Percentiles rank a stretch among this genome's conserved stretches.
Conservation (phyloP, 1,140 invertebrate species). For the Dreissena rostriformis region DNA sequence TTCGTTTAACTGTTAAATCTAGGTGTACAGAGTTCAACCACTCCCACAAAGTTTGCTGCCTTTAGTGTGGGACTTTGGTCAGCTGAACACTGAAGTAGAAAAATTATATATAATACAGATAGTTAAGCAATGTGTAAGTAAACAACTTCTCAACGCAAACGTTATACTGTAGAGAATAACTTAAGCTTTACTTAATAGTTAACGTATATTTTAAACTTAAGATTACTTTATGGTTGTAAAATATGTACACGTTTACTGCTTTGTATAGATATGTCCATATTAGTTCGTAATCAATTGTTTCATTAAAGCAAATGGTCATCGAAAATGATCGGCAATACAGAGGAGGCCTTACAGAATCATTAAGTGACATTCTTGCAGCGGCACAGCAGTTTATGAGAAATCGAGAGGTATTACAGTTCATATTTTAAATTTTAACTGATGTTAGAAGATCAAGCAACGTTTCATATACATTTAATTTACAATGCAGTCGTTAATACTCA, state of each 20-base stretch:
- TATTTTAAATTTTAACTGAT: too few relatives aligned
- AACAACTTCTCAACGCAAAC: not conserved
- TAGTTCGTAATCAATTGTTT: too few relatives aligned
- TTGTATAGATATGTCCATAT: too few relatives aligned
- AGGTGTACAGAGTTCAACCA: constrained; percentile 74
- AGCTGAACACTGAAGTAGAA: constrained; percentile 68
- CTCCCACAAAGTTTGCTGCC: constrained; percentile 75
- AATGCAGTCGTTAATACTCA: too few relatives aligned
- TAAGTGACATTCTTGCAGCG: constrained; percentile 21
- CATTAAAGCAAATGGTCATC: not conserved
- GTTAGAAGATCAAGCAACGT: too few relatives aligned
- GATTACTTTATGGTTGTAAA: not conserved
- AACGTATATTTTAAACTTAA: not conserved
- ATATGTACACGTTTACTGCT: not conserved
- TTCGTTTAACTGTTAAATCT: too few relatives aligned
- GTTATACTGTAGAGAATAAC: not conserved
- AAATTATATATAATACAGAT: constrained; percentile 74
- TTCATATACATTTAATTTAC: too few relatives aligned
- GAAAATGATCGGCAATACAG: constrained; percentile 2
- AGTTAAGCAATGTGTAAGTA: constrained; percentile 66
- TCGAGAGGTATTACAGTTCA: constrained; percentile 34
- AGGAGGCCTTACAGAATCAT: constrained; percentile 7
- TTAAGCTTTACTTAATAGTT: not conserved
- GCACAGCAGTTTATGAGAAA: constrained; percentile 44
- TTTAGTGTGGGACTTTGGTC: constrained; percentile 78